Evolutionary conservation across 1,140 invertebrate genomes (phyloP), one percentile per base, ranked within the genome.

Genomic region (Lasioglossum baleicum): DNA sequence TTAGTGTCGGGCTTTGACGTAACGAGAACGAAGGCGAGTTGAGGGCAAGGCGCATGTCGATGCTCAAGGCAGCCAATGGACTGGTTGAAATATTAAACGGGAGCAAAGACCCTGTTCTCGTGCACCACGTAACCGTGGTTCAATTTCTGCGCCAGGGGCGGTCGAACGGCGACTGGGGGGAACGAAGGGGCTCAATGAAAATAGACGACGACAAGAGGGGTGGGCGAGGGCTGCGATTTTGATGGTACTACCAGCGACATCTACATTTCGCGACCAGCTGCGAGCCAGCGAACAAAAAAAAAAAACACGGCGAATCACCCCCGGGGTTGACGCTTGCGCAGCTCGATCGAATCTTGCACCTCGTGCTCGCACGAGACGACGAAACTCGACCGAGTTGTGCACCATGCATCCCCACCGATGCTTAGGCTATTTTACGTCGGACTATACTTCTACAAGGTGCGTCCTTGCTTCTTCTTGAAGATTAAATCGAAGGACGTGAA

Each of bases 51-150:
- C 87, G 88, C 90, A 91, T 91, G 91, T 92, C 90, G 89, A 90
- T 91, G 89, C 87, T 91, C 87, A 90, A 88, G 83, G 88, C 86
- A 90, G 90, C 90, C 90, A 90, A 91, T 92, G 89, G 90, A 92
- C 91, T 89, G 87, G 87, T 89, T 93, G 91, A 93, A 93, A 92
- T 93, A 93, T 93, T 93, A 92, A 93, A 90, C 89, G 91, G 89
- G 92, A 91, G 90, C 91, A 92, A 92, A 93, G 92, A 92, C 91
- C 92, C 90, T 88, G 82, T 81, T 86, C 81, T 75, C 85, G 82
- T 86, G 80, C 72, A 73, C 81, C 84, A 86, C 85, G 86, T 87
- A 87, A 81, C 78, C 81, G 66, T 75, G 82, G 83, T 87, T 88
- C 86, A 88, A 85, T 88, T 88, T 81, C 83, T 85, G 80, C 75